These are phyloP conservation scores for Echinarachnius parma DNA, from an alignment of 53 echinoderm and acorn worm species.

Conservation along the genomic window DNA sequence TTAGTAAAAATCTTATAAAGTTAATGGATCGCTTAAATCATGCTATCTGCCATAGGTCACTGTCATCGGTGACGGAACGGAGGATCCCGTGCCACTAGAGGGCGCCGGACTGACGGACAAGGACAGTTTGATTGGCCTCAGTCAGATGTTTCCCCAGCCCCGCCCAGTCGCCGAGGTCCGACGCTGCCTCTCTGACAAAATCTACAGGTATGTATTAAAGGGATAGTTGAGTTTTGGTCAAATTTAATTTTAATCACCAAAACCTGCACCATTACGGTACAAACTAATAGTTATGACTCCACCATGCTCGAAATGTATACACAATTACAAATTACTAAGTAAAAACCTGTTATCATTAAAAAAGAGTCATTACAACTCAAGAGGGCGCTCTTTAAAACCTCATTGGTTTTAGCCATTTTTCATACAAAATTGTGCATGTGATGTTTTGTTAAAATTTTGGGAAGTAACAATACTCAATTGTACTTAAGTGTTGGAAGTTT, in stretches of 20 bases:
- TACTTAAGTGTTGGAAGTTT: too few species aligned
- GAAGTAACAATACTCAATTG: too few species aligned
- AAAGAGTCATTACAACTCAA: too few species aligned
- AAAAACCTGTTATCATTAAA: background rate
- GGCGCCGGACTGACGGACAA: conserved; percentile 89
- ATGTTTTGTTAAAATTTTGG: too few species aligned
- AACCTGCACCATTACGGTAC: too few species aligned
- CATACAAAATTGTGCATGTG: too few species aligned
- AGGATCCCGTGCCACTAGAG: conserved; percentile 75
- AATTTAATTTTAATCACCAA: background rate
- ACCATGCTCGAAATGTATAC: too few species aligned
- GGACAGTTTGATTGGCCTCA: conserved; percentile 74
- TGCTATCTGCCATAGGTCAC: conserved; percentile 54
- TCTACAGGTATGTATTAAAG: conserved; percentile 68
- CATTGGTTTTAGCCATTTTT: too few species aligned
- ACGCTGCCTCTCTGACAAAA: conserved; percentile 78
- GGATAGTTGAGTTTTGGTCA: background rate
- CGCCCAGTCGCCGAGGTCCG: conserved; percentile 63
- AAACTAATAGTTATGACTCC: too few species aligned
- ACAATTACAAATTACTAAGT: background rate
- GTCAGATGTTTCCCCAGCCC: conserved; percentile 70
- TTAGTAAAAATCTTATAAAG: background rate
- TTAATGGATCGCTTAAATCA: background rate
- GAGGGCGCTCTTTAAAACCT: too few species aligned
- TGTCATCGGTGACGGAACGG: conserved; percentile 87